Evolutionary conservation across 2,797 vertebrate species (phyloP).

Genomic region (Pachyuromys duprasi): DNA sequence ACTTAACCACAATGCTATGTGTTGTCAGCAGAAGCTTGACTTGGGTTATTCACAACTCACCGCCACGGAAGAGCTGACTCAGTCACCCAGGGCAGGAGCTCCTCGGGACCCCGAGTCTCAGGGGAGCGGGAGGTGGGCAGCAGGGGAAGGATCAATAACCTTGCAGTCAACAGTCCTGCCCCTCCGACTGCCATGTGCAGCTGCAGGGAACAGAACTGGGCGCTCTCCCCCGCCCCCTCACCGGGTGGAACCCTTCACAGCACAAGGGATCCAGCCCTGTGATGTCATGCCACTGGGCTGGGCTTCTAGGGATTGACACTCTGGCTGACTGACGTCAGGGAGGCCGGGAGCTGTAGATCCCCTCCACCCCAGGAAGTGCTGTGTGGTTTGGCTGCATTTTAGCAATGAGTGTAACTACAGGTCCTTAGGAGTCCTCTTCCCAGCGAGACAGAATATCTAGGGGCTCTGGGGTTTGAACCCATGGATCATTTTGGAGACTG

Average conservation of each 20-base stretch:
- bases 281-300: constrained; percentile 43
- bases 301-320: constrained; percentile 10
- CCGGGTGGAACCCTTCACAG: neutral
- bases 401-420: neutral
- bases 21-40: neutral
- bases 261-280: neutral
- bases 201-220: fast-evolving
- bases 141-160: neutral
- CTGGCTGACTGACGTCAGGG: neutral
- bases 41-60: neutral
- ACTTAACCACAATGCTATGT: neutral
- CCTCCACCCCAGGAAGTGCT: neutral
- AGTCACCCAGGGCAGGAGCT: neutral
- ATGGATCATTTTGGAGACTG: neutral
- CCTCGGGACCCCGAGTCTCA: neutral
- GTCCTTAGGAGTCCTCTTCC: neutral
- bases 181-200: neutral
- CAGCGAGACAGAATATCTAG: neutral
- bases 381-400: neutral
- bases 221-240: neutral
- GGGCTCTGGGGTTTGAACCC: neutral
- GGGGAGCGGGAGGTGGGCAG: neutral
- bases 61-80: constrained; percentile 16
- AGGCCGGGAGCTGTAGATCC: neutral
- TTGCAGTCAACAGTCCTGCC: neutral